Evolutionary conservation across 2,888 invertebrate species (phyloP).

Genomic region (Harpalus rubripes): DNA sequence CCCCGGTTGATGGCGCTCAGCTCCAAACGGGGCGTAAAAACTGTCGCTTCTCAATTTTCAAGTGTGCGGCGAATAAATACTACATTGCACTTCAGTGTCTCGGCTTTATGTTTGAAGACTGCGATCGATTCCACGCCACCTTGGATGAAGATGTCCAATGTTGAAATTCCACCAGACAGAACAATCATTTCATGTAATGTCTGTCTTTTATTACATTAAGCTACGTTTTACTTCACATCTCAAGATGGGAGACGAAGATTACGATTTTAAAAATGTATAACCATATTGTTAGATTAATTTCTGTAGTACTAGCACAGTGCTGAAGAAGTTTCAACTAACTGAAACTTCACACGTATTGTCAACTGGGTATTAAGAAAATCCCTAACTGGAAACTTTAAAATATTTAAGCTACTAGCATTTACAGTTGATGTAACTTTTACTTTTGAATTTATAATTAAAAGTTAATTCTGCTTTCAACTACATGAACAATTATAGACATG

Average conservation of each 20-base stretch:
- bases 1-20: slow-evolving; percentile 1
- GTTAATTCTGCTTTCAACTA: too few relatives aligned
- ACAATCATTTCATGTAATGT: slow-evolving; percentile 13
- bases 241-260: too few relatives aligned
- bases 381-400: too few relatives aligned
- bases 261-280: background rate
- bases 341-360: too few relatives aligned
- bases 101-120: slow-evolving; percentile 22
- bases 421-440: too few relatives aligned
- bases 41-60: slow-evolving; percentile 37
- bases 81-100: slow-evolving; percentile 19
- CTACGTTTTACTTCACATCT: slow-evolving; percentile 10
- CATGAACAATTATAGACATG: too few relatives aligned
- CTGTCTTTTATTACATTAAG: slow-evolving; percentile 8
- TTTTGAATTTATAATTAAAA: too few relatives aligned
- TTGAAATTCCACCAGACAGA: background rate
- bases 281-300: background rate
- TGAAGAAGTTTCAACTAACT: too few relatives aligned
- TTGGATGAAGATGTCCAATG: slow-evolving; percentile 24
- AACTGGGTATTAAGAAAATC: too few relatives aligned
- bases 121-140: slow-evolving; percentile 26
- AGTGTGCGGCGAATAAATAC: slow-evolving; percentile 26
- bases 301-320: too few relatives aligned
- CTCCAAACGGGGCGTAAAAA: slow-evolving; percentile 15
- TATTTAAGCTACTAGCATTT: too few relatives aligned